Evolutionary conservation across 2,113 vertebrate genomes (phyloP).

Genomic region (Pteruthius melanotis): DNA sequence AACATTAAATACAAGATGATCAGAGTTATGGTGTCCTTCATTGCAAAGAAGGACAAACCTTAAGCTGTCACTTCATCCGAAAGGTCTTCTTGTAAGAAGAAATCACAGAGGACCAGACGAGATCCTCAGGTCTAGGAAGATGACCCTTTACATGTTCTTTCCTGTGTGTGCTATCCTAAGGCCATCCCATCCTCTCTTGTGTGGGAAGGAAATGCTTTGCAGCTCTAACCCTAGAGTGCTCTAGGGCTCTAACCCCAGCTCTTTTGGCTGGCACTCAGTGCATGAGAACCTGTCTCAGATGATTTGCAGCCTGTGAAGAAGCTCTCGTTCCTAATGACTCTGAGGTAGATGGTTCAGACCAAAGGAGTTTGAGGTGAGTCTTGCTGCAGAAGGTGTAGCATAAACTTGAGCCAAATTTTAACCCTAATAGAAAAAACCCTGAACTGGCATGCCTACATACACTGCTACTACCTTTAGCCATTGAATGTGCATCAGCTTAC

Average conservation of each 20-base stretch:
- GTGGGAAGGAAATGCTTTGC: not conserved
- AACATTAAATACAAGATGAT: not conserved
- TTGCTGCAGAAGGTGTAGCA: not conserved
- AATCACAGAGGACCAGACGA: not conserved
- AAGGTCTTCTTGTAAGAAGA: not conserved
- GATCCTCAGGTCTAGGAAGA: not conserved
- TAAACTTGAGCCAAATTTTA: not conserved
- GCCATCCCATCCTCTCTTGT: fast-evolving
- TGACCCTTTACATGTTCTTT: not conserved
- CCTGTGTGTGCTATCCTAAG: not conserved
- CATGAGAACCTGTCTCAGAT: not conserved
- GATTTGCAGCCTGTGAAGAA: not conserved
- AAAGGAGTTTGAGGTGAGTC: not conserved
- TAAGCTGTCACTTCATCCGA: not conserved
- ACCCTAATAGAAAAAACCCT: not conserved
- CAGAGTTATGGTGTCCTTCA: not conserved
- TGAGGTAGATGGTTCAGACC: not conserved
- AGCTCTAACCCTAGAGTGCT: not conserved
- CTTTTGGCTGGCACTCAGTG: not conserved
- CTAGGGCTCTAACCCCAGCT: too few species aligned
- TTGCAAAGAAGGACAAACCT: not conserved
- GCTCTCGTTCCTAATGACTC: not conserved
- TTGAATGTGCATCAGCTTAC: not conserved
- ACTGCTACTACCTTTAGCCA: not conserved
- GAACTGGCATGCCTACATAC: not conserved